Evolutionary conservation across 2,888 invertebrate species (phyloP).

Genomic region (Amiota mariae): DNA sequence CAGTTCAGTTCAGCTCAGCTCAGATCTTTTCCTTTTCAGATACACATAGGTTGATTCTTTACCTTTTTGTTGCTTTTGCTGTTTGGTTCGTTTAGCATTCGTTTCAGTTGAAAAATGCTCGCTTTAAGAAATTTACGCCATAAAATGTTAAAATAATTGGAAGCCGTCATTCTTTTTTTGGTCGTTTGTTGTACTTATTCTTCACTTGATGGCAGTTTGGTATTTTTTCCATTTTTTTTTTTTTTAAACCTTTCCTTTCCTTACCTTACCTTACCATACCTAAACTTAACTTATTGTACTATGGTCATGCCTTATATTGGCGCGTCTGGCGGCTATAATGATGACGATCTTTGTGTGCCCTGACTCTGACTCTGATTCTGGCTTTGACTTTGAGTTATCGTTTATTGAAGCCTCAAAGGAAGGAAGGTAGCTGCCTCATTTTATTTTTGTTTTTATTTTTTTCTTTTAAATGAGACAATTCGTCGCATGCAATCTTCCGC

Average conservation of each 20-base stretch:
- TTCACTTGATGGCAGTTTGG: conserved; percentile 16
- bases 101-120: conserved; percentile 65
- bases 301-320: neutral
- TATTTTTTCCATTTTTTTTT: neutral
- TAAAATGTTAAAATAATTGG: conserved; percentile 68
- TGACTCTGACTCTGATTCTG: conserved; percentile 4
- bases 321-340: neutral
- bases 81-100: conserved; percentile 43
- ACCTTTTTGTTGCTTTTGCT: conserved; percentile 3
- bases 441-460: too few relatives aligned
- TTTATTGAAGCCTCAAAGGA: neutral
- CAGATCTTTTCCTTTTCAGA: conserved; percentile 29
- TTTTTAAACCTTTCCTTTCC: neutral
- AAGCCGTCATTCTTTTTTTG: conserved; percentile 40
- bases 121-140: conserved; percentile 67
- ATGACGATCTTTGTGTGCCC: neutral
- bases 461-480: too few relatives aligned
- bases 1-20: conserved; percentile 35
- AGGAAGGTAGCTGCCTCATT: too few relatives aligned
- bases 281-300: neutral
- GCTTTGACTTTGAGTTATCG: conserved; percentile 13
- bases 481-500: too few relatives aligned
- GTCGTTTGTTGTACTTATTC: conserved; percentile 11
- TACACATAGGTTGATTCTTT: conserved; percentile 30
- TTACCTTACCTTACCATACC: neutral